Base-by-base conservation (phyloP, 2,888 invertebrate species). In the Chaitophorus viminalis region DNA sequence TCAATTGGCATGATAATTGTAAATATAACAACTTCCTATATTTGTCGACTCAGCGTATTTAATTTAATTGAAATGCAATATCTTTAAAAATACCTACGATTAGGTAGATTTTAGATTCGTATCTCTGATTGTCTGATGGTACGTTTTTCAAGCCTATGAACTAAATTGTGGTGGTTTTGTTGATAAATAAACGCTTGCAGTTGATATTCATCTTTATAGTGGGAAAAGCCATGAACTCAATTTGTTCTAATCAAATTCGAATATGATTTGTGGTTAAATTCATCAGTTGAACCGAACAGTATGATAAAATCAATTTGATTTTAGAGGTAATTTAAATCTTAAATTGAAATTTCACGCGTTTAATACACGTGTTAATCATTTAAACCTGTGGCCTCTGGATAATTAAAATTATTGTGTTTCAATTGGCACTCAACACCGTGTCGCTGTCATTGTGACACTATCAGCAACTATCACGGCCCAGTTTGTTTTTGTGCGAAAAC, bases 401-500 rank as follows among this genome's bases (percentile, higher is more conserved):
- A 75, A 60, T 60, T 74, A 60, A 29, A 83, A 75, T 60, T 18
- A 18, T 33, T 52, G 21, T 21, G 36, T 82, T 82, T 82, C 21
- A 60, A 60, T 65, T 31, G 29, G 33, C 72, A 82, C 17, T 25
- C 52, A 8, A 46, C 11, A 60, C 36, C 36, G 60, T 83, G 39
- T 65, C 76, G 31, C 31, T 65, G 75, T 3, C 46, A 65, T 76
- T 76, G 75, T 84, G 76, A 76, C 84, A 76, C 39, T 83, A 60
- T 25, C 60, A 25, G 60, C 17, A 29, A 11, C 74, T 17, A 36
- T 68, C 25, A 65, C 31, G 65, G 60, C 39, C 60, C 25, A 46
- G 31, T 68, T 84, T 76, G 39, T 83, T 75, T 65, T 31, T 18
- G 21, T 46, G 46, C 31, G 65, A 84, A 84, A 84, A 84, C 54